phyloP scores from a whole-genome alignment of 2,888 invertebrate species.

The Agonopterix heracliana region DNA sequence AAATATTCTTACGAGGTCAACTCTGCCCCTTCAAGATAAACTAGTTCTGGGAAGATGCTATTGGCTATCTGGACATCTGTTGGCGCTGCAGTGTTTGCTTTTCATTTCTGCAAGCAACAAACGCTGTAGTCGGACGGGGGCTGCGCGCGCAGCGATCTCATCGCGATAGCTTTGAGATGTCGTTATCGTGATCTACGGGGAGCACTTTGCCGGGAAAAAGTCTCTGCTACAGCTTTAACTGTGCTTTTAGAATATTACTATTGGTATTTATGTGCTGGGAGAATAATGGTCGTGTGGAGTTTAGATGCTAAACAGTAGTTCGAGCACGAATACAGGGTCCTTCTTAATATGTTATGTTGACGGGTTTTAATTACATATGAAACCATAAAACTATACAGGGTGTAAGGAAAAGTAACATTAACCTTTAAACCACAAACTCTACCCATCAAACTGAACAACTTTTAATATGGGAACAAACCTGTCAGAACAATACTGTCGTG shows the following conservation, averaged over 20 bases:
- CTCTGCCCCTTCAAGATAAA: slow-evolving; percentile 32
- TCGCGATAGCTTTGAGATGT: slow-evolving; percentile 65
- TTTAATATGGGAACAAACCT: no score
- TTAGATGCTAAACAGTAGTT: no score
- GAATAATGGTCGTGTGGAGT: no score
- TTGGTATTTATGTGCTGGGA: not conserved
- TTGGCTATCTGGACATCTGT: slow-evolving; percentile 75
- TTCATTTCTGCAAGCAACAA: slow-evolving; percentile 71
- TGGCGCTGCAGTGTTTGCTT: slow-evolving; percentile 66
- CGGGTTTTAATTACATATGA: no score
- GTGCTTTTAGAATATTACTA: slow-evolving; percentile 14
- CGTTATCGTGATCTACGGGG: slow-evolving; percentile 44
- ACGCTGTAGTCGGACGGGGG: slow-evolving; percentile 38
- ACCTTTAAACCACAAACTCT: no score
- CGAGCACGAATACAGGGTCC: no score
- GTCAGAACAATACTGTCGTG: no score
- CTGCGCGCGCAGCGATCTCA: slow-evolving; percentile 65
- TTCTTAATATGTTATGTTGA: no score
- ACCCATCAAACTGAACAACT: no score
- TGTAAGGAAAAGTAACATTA: no score
- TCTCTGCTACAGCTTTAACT: slow-evolving; percentile 27
- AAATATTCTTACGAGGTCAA: not conserved
- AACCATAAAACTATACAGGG: no score
- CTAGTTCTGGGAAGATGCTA: slow-evolving; percentile 41
- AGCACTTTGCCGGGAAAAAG: slow-evolving; percentile 32